Base-by-base conservation (phyloP, 1,140 invertebrate species). In the Drosophila repleta region DNA sequence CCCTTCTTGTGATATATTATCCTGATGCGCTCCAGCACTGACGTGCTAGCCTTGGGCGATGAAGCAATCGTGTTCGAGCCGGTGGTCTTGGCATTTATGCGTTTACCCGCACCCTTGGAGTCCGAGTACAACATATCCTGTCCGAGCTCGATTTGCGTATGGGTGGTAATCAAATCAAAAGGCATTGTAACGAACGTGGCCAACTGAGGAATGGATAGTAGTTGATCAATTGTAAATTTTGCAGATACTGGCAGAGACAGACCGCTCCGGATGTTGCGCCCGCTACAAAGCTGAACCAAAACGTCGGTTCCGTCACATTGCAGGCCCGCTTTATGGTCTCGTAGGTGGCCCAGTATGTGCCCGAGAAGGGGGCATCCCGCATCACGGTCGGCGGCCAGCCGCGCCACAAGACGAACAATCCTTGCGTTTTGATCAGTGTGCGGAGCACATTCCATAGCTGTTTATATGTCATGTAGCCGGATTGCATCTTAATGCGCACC, bases 91-190 rank as follows among this genome's bases (percentile, higher is more conserved):
- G n/a, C n/a, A n/a, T n/a, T n/a, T n/a, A n/a, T 13, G 20, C 29
- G 17, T 7, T 69, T 52, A 39, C 20, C 24, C 20, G 35, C 15
- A 7, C 41, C 32, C 6, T 15, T 82, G 78, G 91, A 91, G 95
- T 95, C 94, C 92, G 94, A 93, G 92, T 95, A 95, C 68, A 96
- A 94, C 93, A 96, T 94, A 88, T 95, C 95, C 92, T 98, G 96
- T 10, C 98, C 98, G 82, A 99, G 94, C 93, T 99, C 97, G 79
- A 99, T 98, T 94, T 99, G 99, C 79, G 96, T 95, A 90, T 98
- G 96, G 2, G 99, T 99, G 94, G 99, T 99, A 0, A 99, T 96
- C 13, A 99, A 98, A 93, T 99, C 99, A 93, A 99, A 99, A 17
- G 99, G 99, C 78, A 98, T 94, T 3, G 99, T 99, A 2, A 98